These are phyloP conservation scores for Centropristis striata DNA, from an alignment of 2,113 vertebrate genomes.

Conservation along the genomic window DNA sequence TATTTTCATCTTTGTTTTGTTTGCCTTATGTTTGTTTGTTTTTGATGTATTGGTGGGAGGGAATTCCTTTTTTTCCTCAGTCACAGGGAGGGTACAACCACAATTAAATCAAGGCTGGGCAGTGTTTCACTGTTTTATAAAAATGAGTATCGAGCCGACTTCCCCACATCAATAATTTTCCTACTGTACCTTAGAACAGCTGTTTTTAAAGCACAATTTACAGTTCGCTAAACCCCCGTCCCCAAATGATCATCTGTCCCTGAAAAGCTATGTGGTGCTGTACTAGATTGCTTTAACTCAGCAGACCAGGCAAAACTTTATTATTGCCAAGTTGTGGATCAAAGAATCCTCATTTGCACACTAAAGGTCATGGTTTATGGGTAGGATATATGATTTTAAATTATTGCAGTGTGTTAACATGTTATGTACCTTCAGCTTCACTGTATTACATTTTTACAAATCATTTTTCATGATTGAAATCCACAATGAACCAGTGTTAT, in stretches of 20 bases:
- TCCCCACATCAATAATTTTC: neutral
- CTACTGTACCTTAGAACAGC: neutral
- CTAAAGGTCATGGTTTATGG: constrained; percentile 9
- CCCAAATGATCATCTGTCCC: neutral
- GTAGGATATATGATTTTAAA: constrained; percentile 36
- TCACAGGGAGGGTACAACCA: neutral
- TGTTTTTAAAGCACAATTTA: neutral
- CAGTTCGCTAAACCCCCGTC: neutral
- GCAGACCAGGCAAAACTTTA: neutral
- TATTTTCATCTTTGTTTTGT: neutral
- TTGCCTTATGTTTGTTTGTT: neutral
- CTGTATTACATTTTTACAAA: constrained; percentile 11
- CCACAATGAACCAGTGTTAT: constrained; percentile 46
- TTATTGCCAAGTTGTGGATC: constrained; percentile 11
- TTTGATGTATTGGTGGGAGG: neutral
- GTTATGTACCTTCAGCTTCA: constrained; percentile 16
- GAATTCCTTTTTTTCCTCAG: neutral
- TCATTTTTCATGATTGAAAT: constrained; percentile 26
- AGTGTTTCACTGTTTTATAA: neutral
- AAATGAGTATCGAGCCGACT: neutral
- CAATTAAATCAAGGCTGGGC: neutral
- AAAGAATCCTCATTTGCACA: constrained; percentile 35
- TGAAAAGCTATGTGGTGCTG: neutral
- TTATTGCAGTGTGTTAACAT: constrained; percentile 58
- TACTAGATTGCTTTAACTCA: neutral